Base-by-base conservation (phyloP, 2,888 invertebrate species). In the Eilema sororculum region DNA sequence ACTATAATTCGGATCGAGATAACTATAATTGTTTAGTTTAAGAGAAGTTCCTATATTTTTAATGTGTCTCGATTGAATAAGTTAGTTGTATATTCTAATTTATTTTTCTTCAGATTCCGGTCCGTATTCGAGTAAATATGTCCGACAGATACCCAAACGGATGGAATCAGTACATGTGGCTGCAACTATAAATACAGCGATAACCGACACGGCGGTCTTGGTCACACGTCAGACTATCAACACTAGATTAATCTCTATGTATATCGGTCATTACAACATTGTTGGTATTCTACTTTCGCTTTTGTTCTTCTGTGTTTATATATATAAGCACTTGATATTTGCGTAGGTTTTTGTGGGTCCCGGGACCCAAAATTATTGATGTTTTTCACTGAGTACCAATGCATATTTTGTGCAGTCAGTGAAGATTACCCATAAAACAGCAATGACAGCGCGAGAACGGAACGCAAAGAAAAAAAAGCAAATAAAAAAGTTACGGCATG, bases 171-270 rank as follows among this genome's bases (percentile, higher is more conserved):
- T 68, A 71, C 73, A 68, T 65, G 71, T 73, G 72, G 78, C 59
- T 76, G 69, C 30, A 22, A 65, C 79, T 82, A 82, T 78, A 82
- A 80, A 81, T 82, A 81, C 41, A 68, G 63, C 60, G 78, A 81
- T 82, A 79, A 81, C 76, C 64, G 73, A 72, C 72, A 69, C 62
- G 72, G 77, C 73, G 69, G 61, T 81, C 70, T 74, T 73, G 74
- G 69, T 73, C 75, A 74, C 65, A 70, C 67, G 41, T 67, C 73
- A 71, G 62, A 75, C 74, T 77, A 76, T 74, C 65, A 75, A 75
- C 73, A 65, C 22, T 28, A 46, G 70, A 70, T 76, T 80, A 72
- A 82, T 80, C 67, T 71, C 62, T 59, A 52, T 12, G 24, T 80
- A 57, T 57, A 81, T 68, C 68, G 69, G 25, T 68, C 58, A 68